phyloP scores from a whole-genome alignment of 2,113 vertebrate genomes.

The Falco punctatus region DNA sequence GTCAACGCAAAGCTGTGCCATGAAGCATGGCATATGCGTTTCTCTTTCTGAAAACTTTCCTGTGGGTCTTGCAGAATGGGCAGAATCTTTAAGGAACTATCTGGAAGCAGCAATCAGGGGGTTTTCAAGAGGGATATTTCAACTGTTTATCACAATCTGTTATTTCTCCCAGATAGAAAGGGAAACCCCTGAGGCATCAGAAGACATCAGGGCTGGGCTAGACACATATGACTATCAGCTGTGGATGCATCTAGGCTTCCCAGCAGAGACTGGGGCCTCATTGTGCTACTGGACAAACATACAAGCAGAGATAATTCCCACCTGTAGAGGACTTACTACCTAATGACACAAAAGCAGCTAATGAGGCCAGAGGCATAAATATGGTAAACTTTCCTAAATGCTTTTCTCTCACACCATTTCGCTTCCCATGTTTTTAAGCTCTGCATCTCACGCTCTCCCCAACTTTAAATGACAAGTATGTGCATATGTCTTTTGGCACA shows the following conservation, averaged over 20 bases:
- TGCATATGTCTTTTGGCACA: not conserved
- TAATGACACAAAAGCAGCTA: not conserved
- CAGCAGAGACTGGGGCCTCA: not conserved
- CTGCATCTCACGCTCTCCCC: not conserved
- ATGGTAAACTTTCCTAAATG: not conserved
- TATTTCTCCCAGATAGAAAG: not conserved
- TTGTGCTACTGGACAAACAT: not conserved
- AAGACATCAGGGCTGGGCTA: not conserved
- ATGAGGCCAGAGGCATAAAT: not conserved
- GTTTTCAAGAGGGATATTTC: not conserved
- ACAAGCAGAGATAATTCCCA: not conserved
- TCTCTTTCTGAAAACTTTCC: not conserved
- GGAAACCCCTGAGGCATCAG: not conserved
- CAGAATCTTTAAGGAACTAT: not conserved
- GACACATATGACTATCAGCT: not conserved
- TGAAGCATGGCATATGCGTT: not conserved
- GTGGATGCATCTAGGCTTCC: not conserved
- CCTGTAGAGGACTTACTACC: not conserved
- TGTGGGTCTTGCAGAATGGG: not conserved
- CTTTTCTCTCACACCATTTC: not conserved
- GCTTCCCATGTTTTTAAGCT: slow-evolving; percentile 12
- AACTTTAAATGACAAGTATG: not conserved
- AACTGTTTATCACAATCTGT: not conserved
- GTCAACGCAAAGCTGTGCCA: not conserved
- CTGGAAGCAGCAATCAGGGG: not conserved